Percentiles rank a stretch among this genome's conserved stretches.
These are phyloP conservation scores for Pegea sp. DNA, from an alignment of 23 tunicate species.

Conservation along the genomic window DNA sequence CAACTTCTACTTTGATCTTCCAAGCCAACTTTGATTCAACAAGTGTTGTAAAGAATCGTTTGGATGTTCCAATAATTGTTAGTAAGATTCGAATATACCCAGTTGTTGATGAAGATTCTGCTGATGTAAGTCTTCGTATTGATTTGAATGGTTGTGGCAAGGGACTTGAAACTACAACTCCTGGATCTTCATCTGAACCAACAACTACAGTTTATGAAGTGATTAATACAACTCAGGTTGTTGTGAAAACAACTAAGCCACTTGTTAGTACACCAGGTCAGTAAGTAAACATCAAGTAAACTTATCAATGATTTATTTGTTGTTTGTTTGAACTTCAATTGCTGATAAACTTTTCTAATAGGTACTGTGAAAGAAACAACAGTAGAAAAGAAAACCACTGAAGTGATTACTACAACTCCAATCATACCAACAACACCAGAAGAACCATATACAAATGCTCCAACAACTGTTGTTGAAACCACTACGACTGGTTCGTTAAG, in stretches of 20 bases:
- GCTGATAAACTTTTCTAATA: no score
- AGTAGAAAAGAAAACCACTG: background rate
- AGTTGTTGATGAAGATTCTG: background rate
- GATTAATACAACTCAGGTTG: conserved; percentile 10
- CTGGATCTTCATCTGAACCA: conserved; percentile 1
- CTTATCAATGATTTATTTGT: no score
- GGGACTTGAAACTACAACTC: background rate
- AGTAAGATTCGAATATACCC: conserved; percentile 31
- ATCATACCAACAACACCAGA: background rate
- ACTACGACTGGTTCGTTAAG: background rate
- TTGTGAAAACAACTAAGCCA: conserved; percentile 5
- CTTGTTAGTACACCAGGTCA: background rate
- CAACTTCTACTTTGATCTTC: no score
- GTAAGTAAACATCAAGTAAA: no score
- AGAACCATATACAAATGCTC: background rate
- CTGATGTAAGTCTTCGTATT: background rate
- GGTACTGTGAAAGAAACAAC: background rate
- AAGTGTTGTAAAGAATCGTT: conserved; percentile 10
- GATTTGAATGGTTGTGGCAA: background rate
- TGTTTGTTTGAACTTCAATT: no score
- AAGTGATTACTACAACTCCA: background rate
- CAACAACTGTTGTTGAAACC: background rate
- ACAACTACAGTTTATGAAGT: conserved; percentile 35
- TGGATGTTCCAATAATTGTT: conserved; percentile 27
- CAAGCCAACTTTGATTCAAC: conserved; percentile 9